Evolutionary conservation across 2,888 invertebrate species (phyloP), one percentile per base, ranked within the genome.

Genomic region (Aphidius colemani): DNA sequence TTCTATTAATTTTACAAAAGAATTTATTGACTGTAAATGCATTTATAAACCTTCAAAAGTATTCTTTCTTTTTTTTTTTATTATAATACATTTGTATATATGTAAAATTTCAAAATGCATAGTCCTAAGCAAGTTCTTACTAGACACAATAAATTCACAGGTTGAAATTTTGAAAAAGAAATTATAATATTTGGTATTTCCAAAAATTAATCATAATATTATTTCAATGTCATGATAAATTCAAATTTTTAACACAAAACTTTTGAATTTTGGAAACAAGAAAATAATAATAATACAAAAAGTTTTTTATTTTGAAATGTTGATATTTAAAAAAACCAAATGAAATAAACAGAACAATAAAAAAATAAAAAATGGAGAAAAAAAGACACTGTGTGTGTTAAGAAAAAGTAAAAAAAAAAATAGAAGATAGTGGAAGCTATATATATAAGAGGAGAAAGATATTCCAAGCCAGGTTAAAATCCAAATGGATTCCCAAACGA

Each of bases 401-500:
- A 18, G 10, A 6, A 6, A 4, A 41, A 11, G 39, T 10, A 2
- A 46, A 30, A 45, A 46, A 53, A 55, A 48, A 49, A 30, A 58
- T n/a, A 48, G 58, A 39, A 46, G 13, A 18, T 18, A 18, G 13
- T 18, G 13, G 13, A 18, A 18, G 13, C 13, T 18, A 58, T 39
- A 58, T 18, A 58, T 39, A 58, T 11, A 11, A 7, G 49, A 8
- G 5, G 3, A 49, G 6, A 49, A 45, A 57, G 13, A 56, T 55
- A 57, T 57, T 44, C 18, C 39, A 11, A 44, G 49, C 18, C 53
- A 30, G 44, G 45, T 60, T 60, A 46, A 61, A 49, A 58, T 46
- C 44, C 39, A 11, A n/a, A 53, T 30, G 46, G 53, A 53, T 45
- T 67, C 60, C 66, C 56, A 63, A 59, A 66, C 66, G 68, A 69